Conservation (phyloP, 2,797 vertebrate species). For the Dendrocincla fuliginosa region DNA sequence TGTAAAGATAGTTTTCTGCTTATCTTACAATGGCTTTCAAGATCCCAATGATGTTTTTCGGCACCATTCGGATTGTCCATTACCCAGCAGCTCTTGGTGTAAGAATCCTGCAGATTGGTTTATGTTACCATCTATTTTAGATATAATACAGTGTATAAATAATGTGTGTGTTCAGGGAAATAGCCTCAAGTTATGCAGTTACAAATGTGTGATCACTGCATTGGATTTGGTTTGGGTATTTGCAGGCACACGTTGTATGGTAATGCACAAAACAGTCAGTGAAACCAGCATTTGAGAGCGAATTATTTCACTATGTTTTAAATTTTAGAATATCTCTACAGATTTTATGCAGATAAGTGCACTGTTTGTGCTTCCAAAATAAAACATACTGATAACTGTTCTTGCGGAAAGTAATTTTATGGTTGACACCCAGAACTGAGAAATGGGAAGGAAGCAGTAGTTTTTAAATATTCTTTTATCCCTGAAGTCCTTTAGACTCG, state of each 20-base stretch:
- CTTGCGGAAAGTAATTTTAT: not conserved
- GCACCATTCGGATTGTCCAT: not conserved
- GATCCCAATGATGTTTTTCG: not conserved
- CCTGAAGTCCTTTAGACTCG: not conserved
- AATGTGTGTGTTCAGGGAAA: not conserved
- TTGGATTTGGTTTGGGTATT: not conserved
- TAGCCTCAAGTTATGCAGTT: not conserved
- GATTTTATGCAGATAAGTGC: not conserved
- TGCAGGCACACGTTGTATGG: not conserved
- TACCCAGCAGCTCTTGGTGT: not conserved
- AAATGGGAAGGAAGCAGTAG: not conserved
- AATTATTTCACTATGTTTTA: not conserved
- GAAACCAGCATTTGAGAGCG: not conserved
- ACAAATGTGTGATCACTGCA: not conserved
- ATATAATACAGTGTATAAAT: not conserved
- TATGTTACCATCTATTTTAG: not conserved
- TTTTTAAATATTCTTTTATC: not conserved
- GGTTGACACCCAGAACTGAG: not conserved
- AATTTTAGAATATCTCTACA: not conserved
- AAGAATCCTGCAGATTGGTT: not conserved
- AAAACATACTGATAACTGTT: not conserved
- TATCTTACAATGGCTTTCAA: not conserved
- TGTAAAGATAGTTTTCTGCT: not conserved
- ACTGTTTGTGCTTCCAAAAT: not conserved
- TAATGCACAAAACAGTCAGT: not conserved